Base-by-base conservation (phyloP, 1,140 invertebrate species). In the Lepidostoma basale region DNA sequence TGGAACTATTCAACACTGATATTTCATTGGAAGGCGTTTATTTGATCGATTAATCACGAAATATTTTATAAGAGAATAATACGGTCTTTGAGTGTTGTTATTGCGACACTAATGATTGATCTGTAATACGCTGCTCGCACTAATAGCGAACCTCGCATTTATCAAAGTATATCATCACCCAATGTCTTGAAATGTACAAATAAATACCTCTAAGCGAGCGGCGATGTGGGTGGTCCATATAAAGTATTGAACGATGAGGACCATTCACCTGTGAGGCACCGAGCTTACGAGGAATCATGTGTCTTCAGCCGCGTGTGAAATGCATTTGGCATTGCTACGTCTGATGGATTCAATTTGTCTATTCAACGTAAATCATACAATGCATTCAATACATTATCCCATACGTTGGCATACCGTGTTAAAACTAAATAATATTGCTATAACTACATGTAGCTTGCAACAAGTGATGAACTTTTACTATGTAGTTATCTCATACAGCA, bases 221-320 rank as follows among this genome's bases (percentile, higher is more conserved):
- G n/a, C 10, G 3, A 23, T 10, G 20, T 59, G 56, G 56, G 56
- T 59, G 56, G 56, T 40, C 56, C 23, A 6, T 12, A 26, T n/a
- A n/a, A n/a, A n/a, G n/a, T n/a, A n/a, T 39, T 9, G 23, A 39
- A 30, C 20, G 56, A 59, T 59, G 33, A 59, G 40, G 40, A 8
- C 10, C 28, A 59, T 39, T 59, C 56, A 59, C 56, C 56, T 59
- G 56, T 59, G 36, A 14, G 49, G 25, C 36, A 36, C 3, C 6
- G 36, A 59, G 30, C 36, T 14, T 56, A 33, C 14, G 49, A 33
- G 1, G 23, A 18, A 28, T 56, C 23, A 56, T 47, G 23, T 10
- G 12, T 18, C 44, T 47, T 47, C 6, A 18, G 20, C 44, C 5
- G 20, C 20, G 44, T 22, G 20, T 47, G 44, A 22, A 47, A 22